Conservation (phyloP, 2,113 vertebrate species). For the Zootoca vivipara region DNA sequence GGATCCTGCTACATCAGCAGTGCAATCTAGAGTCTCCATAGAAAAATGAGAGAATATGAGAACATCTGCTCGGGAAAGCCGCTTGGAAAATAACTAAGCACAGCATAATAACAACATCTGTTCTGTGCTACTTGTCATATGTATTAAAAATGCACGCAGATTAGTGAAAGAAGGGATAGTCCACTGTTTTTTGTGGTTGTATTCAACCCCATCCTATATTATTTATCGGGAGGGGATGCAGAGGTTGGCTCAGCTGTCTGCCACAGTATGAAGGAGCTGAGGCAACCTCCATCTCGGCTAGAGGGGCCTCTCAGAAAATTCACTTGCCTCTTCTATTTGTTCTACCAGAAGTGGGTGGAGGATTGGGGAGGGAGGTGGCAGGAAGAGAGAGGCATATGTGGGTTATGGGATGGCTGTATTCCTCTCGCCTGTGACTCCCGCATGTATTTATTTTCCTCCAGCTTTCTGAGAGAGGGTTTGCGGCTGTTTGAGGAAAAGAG, state of each 20-base stretch:
- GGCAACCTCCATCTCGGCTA: background rate
- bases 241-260: background rate
- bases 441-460: background rate
- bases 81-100: slow-evolving; percentile 41
- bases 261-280: background rate
- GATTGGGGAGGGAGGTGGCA: background rate
- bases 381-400: background rate
- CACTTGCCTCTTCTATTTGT: background rate
- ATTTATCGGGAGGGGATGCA: background rate
- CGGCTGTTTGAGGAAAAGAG: background rate
- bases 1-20: slow-evolving; percentile 37
- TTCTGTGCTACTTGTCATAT: slow-evolving; percentile 1
- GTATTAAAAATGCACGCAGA: background rate
- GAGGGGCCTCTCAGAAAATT: background rate
- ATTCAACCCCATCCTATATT: background rate
- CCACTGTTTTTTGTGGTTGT: background rate
- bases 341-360: background rate
- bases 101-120: slow-evolving; percentile 19
- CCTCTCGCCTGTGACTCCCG: too few relatives aligned
- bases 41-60: slow-evolving; percentile 14
- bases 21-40: slow-evolving; percentile 39
- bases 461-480: background rate
- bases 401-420: background rate
- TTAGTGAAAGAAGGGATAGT: background rate
- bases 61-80: slow-evolving; percentile 49